Base-by-base conservation (phyloP, 2,888 invertebrate species). In the Conus canariensis region DNA sequence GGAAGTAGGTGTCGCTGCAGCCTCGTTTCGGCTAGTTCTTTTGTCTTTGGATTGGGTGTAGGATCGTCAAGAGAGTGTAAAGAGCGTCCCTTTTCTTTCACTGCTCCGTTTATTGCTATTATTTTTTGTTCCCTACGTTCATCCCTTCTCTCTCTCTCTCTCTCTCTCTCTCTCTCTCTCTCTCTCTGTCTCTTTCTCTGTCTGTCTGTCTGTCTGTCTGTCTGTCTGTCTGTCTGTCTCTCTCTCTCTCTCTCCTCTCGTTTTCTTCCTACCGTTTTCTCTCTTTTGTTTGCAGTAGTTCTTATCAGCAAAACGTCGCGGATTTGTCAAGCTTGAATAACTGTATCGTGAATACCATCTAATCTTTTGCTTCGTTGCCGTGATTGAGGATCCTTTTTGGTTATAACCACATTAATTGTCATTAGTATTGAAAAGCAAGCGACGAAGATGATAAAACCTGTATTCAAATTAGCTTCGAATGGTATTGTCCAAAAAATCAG, bases 1-100 rank as follows among this genome's bases (percentile, higher is more conserved):
- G 77, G 77, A 80, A 80, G 77, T 80, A 80, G 77, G 16, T 80
- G 77, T 77, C 77, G 77, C 30, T 10, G 77, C 77, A 30, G 77
- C 77, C 30, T 80, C 77, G 45, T 80, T 80, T 80, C 22, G 8
- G 30, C 10, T 16, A 12, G 30, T 30, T 80, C 30, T 80, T 80
- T 9, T 30, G 30, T 80, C 30, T 30, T 16, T 30, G 30, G 30
- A 30, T 12, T 25, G 12, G 12, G 30, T 1, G 74, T 74, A 10
- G 74, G n/a, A n/a, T 74, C 10, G 74, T 74, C 6, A 16, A 64
- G 16, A 64, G 64, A 64, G 64, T 74, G 10, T 25, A 8, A n/a
- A 19, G 70, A 70, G 70, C 19, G n/a, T 22, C 8, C 19, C 22
- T 9, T 67, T 67, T 67, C 0, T 67, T 67, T 67, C 45, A 45